Evolutionary conservation across 2,797 vertebrate genomes (phyloP), one percentile per base, ranked within the genome.

Genomic region (Microctenopoma steveboyesi): DNA sequence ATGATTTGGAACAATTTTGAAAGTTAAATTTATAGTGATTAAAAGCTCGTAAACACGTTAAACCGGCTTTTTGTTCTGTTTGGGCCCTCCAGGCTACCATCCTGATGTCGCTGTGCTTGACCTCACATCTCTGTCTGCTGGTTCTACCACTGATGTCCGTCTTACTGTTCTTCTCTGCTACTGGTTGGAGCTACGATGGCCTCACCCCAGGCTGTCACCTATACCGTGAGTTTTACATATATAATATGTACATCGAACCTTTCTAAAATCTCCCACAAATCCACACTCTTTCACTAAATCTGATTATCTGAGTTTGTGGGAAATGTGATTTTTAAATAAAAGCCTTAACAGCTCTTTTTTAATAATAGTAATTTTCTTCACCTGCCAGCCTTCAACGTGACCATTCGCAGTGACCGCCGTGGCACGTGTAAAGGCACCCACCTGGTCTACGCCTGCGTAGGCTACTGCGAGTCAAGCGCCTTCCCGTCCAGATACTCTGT

Each of bases 381-480:
- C 22, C 22, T 61, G 18, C 7, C 84, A 97, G 96, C 96, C 39
- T 95, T 97, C 84, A 96, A 96, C 1, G 92, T 96, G 66, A 96
- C 95, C 7, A 93, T 97, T 72, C 94, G 92, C 58, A 96, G 95
- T 25, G 96, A 96, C 85, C 92, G 74, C 0, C 92, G 87, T 0
- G 94, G 95, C 15, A 95, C 93, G 0, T 97, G 96, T 69, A 93
- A 89, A 64, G 95, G 95, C 45, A 91, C 91, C 57, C 94, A 94
- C 1, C 72, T 93, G 63, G 93, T 95, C n/a, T 89, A 95, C 35
- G 96, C 96, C 52, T 98, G 96, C 7, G 96, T 97, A 55, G 96
- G 96, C 42, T 94, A 96, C 91, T 98, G 96, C 0, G 96, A 98
- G 81, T 97, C 96, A 71, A 96, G 95, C 0, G 96, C 96, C 53